Evolutionary conservation across 2,797 vertebrate species (phyloP), one percentile per base, ranked within the genome.

Genomic region (Acanthiza pusilla): DNA sequence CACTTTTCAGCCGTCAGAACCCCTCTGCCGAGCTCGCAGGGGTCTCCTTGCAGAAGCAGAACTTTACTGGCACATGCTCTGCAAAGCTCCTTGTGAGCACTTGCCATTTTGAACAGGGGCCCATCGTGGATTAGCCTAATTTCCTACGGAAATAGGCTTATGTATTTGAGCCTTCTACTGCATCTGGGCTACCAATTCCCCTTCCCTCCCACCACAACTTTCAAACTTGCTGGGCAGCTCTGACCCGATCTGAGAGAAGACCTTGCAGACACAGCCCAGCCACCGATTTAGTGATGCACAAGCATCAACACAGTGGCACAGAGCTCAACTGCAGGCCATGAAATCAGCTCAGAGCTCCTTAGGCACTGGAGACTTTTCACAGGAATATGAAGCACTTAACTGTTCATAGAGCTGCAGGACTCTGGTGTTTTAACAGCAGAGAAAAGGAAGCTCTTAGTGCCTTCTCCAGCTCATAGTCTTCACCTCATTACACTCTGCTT

Each of bases 241-340:
- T 38, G 73, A 55, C 43, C 54, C 48, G 36, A 5, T 5, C 10
- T 5, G 29, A 43, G n/a, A 43, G 40, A 36, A 80, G 19, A 68
- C 25, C 47, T 40, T 20, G n/a, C 21, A 81, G 29, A 32, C 1
- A 29, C 11, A 66, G 30, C 22, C 40, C 2, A 42, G 45, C 23
- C 54, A 29, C 30, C 0, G 0, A 9, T 25, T 93, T n/a, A 43
- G 55, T 11, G 42, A 89, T 19, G 57, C 3, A 2, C 11, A 48
- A 38, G 18, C 3, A 0, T 43, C 72, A 65, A 5, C 48, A 29
- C 0, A 23, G 47, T 0, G 10, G 23, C 70, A 76, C 29, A 43
- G 29, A 58, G 26, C n/a, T 66, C 50, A 72, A 10, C 32, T 47
- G 23, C 53, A 79, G 27, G 54, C 63, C 67, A n/a, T 1, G 3